Evolutionary conservation across 2,888 invertebrate species (phyloP), one percentile per base, ranked within the genome.

Genomic region (Frankliniella intonsa): DNA sequence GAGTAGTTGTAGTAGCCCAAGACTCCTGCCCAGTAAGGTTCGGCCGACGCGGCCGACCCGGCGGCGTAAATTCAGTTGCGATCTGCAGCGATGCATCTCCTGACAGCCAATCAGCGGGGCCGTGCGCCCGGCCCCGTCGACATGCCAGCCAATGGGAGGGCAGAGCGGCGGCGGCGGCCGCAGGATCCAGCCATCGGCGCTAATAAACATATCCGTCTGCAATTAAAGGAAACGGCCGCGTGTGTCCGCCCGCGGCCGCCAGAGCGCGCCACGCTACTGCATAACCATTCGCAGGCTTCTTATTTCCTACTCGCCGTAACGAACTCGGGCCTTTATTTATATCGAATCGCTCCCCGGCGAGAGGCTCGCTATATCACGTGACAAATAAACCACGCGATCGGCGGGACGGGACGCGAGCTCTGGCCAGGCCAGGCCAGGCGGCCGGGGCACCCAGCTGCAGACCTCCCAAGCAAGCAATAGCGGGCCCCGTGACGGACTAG

Each of bases 141-240:
- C 62, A 62, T 62, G 62, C 25, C 69, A 25, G 69, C 69, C 69
- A 76, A 76, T 76, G 69, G 69, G 69, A n/a, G 69, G 69, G 12
- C 38, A 38, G 38, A 38, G 38, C 38, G 38, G 38, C 38, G 38
- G 38, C 38, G 38, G 38, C 38, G 38, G 38, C 38, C 62, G 17
- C 14, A 38, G 62, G 14, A 62, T 62, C 62, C 62, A n/a, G 62
- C 62, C 69, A 76, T 22, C 69, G 69, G 22, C 69, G 69, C 69
- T 76, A 76, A 76, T 76, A 76, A 76, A 76, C 69, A 76, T 76
- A 76, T 76, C 69, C 69, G 69, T 76, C 69, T 22, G 69, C 69
- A 76, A 76, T 76, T 76, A 76, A 76, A 25, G 69, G 69, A 76
- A 76, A 25, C 69, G 69, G 69, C 22, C 22, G 22, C 22, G 22